Conservation (phyloP, 2,113 vertebrate species). For the Passer montanus region DNA sequence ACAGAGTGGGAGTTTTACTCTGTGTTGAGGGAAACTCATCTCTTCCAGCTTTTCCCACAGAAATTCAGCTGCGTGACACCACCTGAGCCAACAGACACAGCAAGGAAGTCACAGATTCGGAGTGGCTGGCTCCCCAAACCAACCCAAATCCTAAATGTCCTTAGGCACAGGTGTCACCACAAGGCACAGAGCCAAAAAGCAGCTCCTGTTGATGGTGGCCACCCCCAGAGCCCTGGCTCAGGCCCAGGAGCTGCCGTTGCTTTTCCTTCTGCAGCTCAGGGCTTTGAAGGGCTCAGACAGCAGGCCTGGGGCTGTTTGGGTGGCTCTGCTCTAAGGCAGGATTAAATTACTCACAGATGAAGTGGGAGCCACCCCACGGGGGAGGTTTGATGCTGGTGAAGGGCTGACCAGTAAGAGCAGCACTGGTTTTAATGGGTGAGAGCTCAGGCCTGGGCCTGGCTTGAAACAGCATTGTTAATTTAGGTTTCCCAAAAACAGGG, state of each 20-base stretch:
- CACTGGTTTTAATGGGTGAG: neutral
- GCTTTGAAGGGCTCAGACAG: neutral
- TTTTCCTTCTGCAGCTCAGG: neutral
- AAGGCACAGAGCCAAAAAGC: neutral
- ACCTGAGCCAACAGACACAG: neutral
- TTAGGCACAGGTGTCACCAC: neutral
- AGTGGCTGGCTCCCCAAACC: neutral
- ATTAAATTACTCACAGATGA: neutral
- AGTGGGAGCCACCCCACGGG: neutral
- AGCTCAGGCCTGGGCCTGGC: neutral
- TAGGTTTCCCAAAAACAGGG: neutral
- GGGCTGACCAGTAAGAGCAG: neutral
- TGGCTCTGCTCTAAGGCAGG: neutral
- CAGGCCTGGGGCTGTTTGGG: neutral
- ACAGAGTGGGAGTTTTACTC: neutral
- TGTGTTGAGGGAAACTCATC: neutral
- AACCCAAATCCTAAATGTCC: neutral
- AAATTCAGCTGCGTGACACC: neutral
- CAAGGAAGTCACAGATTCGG: neutral
- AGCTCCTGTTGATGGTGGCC: neutral
- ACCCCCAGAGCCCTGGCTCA: neutral
- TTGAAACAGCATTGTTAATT: neutral
- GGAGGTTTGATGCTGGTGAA: neutral
- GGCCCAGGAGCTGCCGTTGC: neutral
- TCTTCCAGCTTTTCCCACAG: neutral